Evolutionary conservation across 2,113 vertebrate genomes (phyloP).

Genomic region (Halichoerus grypus): DNA sequence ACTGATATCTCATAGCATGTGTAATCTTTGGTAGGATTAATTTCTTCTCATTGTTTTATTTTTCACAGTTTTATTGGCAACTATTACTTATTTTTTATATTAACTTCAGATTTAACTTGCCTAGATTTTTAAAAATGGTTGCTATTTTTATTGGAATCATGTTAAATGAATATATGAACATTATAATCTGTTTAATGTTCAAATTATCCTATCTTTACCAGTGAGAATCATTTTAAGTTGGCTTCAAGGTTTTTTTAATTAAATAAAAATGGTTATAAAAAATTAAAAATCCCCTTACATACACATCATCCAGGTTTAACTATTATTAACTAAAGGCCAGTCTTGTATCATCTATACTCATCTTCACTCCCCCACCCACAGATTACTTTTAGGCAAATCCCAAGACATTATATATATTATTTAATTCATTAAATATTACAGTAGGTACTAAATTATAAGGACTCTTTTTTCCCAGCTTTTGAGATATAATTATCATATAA

Average conservation of each 20-base stretch:
- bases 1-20: neutral
- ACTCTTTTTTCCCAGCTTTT: neutral
- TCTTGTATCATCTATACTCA: neutral
- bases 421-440: neutral
- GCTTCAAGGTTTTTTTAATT: neutral
- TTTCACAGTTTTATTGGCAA: constrained; percentile 13
- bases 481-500: neutral
- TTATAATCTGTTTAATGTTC: neutral
- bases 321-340: neutral
- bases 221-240: constrained; percentile 2
- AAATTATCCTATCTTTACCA: neutral
- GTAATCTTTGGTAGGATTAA: neutral
- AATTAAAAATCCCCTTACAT: neutral
- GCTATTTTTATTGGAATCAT: neutral
- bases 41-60: constrained; percentile 28
- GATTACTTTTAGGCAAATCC: neutral
- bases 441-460: neutral
- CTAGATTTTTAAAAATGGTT: neutral
- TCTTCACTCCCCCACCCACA: neutral
- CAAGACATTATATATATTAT: neutral
- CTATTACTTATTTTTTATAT: neutral
- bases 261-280: neutral
- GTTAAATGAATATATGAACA: neutral
- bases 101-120: neutral
- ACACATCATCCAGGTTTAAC: neutral